Base-by-base conservation (phyloP, 2,888 invertebrate genomes). In the Troilus luridus region DNA sequence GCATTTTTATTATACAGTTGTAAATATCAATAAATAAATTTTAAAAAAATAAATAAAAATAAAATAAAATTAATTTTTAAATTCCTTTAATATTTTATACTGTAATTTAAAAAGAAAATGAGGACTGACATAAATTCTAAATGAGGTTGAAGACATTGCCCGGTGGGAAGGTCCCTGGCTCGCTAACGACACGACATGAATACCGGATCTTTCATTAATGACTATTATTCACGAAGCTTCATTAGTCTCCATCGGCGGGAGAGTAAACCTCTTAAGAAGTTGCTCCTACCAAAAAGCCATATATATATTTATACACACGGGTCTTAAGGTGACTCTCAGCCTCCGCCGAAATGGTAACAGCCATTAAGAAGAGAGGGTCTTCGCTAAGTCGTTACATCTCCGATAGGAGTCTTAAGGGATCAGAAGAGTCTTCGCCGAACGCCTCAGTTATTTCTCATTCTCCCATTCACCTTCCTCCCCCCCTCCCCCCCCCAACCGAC, bases 391-490 rank as follows among this genome's bases (percentile, higher is more conserved):
- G 21, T 85, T 85, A 54, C 81, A 8, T 81, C 85, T 85, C 56
- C 85, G 56, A 56, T 56, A 85, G 85, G n/a, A 56, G 85, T 56
- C 85, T 85, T 85, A 85, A 85, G n/a, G 85, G 85, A 85, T 85
- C 85, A 56, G 12, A 8, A 21, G n/a, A 6, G 54, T n/a, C 56
- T 56, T 56, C 85, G 77, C 41, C 77, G 41, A 54, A 41, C 77
- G 77, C n/a, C n/a, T 41, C 56, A 11, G 6, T n/a, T 54, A 58
- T 85, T 85, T 58, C 85, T 58, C 85, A 58, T 85, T 85, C 85
- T 85, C 21, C 11, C 56, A 85, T 85, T 85, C 85, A 85, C 85
- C 85, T 56, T 56, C 85, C 17, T 56, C n/a, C 56, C 41, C 41
- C 41, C 85, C n/a, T 56, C 56, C 85, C 56, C 21, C 11, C 56